A percentile compares a stretch with the other conserved stretches of the same genome.
Evolutionary conservation across 2,797 vertebrate species (phyloP).

Genomic region (Pipistrellus pygmaeus): DNA sequence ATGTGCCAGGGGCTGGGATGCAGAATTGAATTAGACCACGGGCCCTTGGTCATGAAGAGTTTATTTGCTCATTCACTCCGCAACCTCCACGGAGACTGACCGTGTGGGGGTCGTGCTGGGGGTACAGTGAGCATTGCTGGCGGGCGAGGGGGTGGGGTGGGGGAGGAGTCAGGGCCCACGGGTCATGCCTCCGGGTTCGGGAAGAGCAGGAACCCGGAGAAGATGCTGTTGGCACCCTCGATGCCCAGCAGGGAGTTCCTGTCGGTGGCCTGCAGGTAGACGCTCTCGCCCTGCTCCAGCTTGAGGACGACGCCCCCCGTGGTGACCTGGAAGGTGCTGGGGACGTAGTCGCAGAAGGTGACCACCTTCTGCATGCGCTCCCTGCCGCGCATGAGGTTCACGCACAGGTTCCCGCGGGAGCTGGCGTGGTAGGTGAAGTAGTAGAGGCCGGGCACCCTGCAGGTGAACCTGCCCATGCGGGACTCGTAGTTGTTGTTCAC

Average conservation of each 20-base stretch:
- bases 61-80: constrained; percentile 62
- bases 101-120: neutral
- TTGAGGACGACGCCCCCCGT: constrained; percentile 89
- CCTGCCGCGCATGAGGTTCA: constrained; percentile 85
- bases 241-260: constrained; percentile 84
- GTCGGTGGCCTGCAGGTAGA: constrained; percentile 87
- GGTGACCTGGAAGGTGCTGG: constrained; percentile 87
- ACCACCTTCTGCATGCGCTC: constrained; percentile 76
- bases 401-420: constrained; percentile 85
- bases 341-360: constrained; percentile 88
- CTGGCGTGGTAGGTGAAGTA: constrained; percentile 91
- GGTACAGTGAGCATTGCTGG: neutral
- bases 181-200: constrained; percentile 70
- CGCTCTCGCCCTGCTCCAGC: constrained; percentile 74
- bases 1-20: neutral
- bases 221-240: constrained; percentile 88
- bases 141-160: accelerated
- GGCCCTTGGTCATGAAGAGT: neutral
- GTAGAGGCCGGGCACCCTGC: constrained; percentile 87
- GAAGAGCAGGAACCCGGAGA: constrained; percentile 91
- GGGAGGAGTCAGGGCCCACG: accelerated
- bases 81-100: neutral
- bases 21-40: neutral
- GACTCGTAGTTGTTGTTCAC: constrained; percentile 79
- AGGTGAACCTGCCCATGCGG: constrained; percentile 86